Percentiles rank a stretch among this genome's conserved stretches.
These are phyloP conservation scores for Chinchilla lanigera DNA, from an alignment of 2,113 vertebrate species.

Conservation along the genomic window DNA sequence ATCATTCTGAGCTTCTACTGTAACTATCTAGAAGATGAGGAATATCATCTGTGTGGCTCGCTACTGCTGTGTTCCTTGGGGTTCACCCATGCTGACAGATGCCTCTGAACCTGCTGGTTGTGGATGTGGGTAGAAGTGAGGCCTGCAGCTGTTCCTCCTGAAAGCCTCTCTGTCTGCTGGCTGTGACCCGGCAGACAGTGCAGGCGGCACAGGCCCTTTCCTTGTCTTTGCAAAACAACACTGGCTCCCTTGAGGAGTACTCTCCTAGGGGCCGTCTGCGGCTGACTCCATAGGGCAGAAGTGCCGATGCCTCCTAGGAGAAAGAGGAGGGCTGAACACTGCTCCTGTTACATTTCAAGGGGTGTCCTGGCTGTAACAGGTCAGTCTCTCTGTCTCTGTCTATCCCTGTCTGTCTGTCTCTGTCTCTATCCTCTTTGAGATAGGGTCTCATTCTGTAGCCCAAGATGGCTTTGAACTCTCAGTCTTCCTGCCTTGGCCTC, in stretches of 20 bases:
- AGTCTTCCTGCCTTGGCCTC: not conserved
- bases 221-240: slow-evolving; percentile 50
- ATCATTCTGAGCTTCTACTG: not conserved
- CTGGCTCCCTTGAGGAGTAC: slow-evolving; percentile 30
- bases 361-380: not conserved
- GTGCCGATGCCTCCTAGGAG: not conserved
- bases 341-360: not conserved
- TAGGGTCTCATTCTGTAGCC: not conserved
- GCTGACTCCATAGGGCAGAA: not conserved
- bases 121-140: not conserved
- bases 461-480: not conserved
- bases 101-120: not conserved
- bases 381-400: not conserved
- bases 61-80: not conserved
- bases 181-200: not conserved
- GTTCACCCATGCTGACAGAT: not conserved
- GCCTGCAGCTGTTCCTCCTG: slow-evolving; percentile 49
- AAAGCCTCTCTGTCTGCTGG: slow-evolving; percentile 28
- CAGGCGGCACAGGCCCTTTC: slow-evolving; percentile 14
- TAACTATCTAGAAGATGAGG: not conserved
- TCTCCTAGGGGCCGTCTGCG: not conserved
- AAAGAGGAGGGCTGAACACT: not conserved
- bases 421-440: not conserved
- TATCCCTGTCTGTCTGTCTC: not conserved
- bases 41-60: not conserved